Evolutionary conservation across 2,797 vertebrate species (phyloP).

Genomic region (Betta splendens): DNA sequence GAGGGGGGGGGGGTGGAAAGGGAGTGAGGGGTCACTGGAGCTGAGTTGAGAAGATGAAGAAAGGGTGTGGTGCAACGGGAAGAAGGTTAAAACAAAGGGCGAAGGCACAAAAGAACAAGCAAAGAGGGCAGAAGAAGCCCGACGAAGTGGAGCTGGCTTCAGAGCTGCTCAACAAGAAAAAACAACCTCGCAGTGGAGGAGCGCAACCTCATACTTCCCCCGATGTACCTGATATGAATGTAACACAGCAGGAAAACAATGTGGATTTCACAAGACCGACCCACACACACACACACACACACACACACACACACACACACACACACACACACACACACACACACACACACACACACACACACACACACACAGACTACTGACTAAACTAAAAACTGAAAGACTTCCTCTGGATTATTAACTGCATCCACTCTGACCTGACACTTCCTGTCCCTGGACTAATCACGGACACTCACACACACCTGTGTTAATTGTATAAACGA

Average conservation of each 20-base stretch:
- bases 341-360: too few relatives aligned
- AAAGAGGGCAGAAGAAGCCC: slow-evolving; percentile 19
- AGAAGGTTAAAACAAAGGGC: slow-evolving; percentile 5
- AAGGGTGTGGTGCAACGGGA: slow-evolving; percentile 1
- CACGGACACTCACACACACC: too few relatives aligned
- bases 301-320: not conserved
- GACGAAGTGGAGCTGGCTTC: slow-evolving; percentile 4
- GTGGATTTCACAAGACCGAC: not conserved
- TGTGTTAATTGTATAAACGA: too few relatives aligned
- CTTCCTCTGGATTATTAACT: too few relatives aligned
- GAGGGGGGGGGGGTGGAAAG: slow-evolving; percentile 12
- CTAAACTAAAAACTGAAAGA: not conserved
- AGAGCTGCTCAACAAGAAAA: slow-evolving; percentile 40
- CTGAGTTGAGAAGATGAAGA: slow-evolving; percentile 8
- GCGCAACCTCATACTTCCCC: slow-evolving; percentile 12
- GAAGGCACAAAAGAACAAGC: slow-evolving; percentile 11
- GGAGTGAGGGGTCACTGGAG: slow-evolving; percentile 39
- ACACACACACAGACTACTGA: not conserved
- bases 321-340: slow-evolving; percentile 5
- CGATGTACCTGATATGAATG: not conserved
- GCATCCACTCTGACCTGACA: too few relatives aligned
- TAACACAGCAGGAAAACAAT: slow-evolving; percentile 4
- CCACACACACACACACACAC: too few relatives aligned
- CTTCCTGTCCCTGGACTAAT: too few relatives aligned
- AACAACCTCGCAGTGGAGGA: slow-evolving; percentile 4